These are phyloP conservation scores for Creontiades dilutus DNA, from an alignment of 2,888 invertebrate genomes.

Conservation along the genomic window DNA sequence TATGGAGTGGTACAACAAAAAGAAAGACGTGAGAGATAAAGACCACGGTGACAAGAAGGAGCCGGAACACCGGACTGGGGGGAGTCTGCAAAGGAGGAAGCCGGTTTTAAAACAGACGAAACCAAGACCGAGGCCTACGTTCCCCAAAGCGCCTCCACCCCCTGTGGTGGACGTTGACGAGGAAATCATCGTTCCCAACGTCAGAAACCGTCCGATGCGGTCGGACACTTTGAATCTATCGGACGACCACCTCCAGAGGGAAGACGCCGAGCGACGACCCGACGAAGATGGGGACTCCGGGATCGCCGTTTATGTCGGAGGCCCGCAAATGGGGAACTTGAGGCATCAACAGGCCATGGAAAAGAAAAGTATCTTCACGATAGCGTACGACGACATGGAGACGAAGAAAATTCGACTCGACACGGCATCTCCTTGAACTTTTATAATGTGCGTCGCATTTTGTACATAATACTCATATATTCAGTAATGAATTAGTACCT, in stretches of 20 bases:
- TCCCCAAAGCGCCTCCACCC: conserved; percentile 39
- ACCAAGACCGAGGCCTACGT: conserved; percentile 5
- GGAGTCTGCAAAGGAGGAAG: background rate
- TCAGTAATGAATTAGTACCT: background rate
- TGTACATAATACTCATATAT: background rate
- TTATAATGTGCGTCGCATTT: background rate
- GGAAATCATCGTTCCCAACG: conserved; percentile 40
- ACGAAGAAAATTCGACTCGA: conserved; percentile 90
- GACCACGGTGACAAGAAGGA: conserved; percentile 66
- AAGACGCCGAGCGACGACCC: conserved; percentile 1
- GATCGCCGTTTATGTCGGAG: conserved; percentile 83
- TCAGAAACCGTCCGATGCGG: background rate
- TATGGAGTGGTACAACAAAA: conserved; percentile 87
- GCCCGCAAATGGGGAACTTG: conserved; percentile 68
- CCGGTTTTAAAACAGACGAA: conserved; percentile 52
- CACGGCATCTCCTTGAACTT: conserved; percentile 82
- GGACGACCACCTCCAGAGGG: conserved; percentile 14
- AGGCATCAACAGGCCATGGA: conserved; percentile 82
- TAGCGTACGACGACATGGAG: conserved; percentile 94
- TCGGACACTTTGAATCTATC: background rate
- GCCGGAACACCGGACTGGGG: conserved; percentile 29
- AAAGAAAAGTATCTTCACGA: conserved; percentile 95
- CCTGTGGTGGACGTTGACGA: conserved; percentile 63
- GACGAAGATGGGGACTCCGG: conserved; percentile 83
- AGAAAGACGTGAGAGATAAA: conserved; percentile 47